phyloP scores from a whole-genome alignment of 2,888 invertebrate genomes.

The Sphaerophoria rueppellii region DNA sequence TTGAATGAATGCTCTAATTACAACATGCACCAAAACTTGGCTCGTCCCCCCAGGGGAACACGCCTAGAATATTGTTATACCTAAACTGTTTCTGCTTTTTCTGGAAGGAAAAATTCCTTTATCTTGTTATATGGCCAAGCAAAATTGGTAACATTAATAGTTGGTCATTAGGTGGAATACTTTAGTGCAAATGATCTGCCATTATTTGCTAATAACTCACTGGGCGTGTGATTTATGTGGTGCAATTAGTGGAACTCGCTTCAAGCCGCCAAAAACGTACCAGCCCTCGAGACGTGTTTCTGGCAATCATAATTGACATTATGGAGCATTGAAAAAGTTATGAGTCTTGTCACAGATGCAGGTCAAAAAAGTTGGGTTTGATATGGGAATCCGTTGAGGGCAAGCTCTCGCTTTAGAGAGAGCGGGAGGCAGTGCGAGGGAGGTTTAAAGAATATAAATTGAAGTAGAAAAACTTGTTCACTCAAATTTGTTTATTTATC shows the following conservation, averaged over 20 bases:
- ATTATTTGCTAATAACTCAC: constrained; percentile 80
- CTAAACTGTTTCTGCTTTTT: constrained; percentile 23
- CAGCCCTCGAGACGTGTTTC: constrained; percentile 49
- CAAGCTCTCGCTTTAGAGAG: not conserved
- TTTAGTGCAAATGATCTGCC: constrained; percentile 79
- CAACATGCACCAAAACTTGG: constrained; percentile 67
- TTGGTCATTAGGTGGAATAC: constrained; percentile 80
- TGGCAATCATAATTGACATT: constrained; percentile 53
- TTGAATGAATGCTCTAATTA: constrained; percentile 72
- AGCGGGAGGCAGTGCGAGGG: constrained; percentile 41
- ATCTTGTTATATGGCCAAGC: constrained; percentile 73
- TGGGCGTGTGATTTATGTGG: constrained; percentile 71
- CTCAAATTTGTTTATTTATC: constrained; percentile 74
- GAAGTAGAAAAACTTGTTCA: constrained; percentile 60
- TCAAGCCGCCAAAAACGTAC: constrained; percentile 13
- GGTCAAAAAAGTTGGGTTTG: constrained; percentile 15
- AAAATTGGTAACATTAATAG: constrained; percentile 80
- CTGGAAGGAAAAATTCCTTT: constrained; percentile 54
- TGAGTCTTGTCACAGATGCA: constrained; percentile 25
- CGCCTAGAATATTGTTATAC: constrained; percentile 43
- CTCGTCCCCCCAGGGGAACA: constrained; percentile 64
- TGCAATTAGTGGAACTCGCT: constrained; percentile 73
- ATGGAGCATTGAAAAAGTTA: constrained; percentile 9
- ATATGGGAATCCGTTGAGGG: too few relatives aligned
- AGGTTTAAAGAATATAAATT: not conserved